phyloP scores from a whole-genome alignment of 2,888 invertebrate genomes.

The Eupithecia subumbrata region DNA sequence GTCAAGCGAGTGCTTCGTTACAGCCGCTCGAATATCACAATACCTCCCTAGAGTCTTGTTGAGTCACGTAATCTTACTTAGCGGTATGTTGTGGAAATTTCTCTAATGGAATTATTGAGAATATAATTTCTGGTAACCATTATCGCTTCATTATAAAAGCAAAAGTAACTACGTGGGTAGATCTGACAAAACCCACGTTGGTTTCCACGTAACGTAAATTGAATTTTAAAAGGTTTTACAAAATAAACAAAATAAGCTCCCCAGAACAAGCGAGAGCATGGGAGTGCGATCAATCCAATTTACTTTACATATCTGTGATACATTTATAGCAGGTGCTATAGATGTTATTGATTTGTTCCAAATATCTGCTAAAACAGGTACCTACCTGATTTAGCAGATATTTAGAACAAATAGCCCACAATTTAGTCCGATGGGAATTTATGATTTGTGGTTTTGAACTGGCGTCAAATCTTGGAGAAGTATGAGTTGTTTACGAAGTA shows the following conservation, averaged over 20 bases:
- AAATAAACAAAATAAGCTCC: conserved; percentile 9
- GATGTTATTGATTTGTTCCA: too few relatives aligned
- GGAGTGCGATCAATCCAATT: conserved; percentile 21
- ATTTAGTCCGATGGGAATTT: conserved; percentile 9
- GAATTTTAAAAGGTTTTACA: not conserved
- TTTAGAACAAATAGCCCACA: conserved; percentile 19
- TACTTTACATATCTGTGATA: not conserved
- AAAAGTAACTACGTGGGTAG: not conserved
- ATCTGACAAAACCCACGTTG: not conserved
- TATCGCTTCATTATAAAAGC: not conserved
- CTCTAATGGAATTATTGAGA: not conserved
- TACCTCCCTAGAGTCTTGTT: not conserved
- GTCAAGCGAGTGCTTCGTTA: not conserved
- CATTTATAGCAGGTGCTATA: not conserved
- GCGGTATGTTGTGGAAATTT: not conserved
- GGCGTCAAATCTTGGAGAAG: not conserved
- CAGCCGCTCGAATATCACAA: not conserved
- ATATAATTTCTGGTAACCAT: not conserved
- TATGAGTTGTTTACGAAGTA: not conserved
- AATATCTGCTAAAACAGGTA: too few relatives aligned
- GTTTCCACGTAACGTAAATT: not conserved
- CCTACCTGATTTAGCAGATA: not conserved
- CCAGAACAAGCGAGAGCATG: not conserved
- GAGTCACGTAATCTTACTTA: not conserved
- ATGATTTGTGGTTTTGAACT: not conserved